Evolutionary conservation across 2,888 invertebrate species (phyloP).

Genomic region (Oscheius onirici): DNA sequence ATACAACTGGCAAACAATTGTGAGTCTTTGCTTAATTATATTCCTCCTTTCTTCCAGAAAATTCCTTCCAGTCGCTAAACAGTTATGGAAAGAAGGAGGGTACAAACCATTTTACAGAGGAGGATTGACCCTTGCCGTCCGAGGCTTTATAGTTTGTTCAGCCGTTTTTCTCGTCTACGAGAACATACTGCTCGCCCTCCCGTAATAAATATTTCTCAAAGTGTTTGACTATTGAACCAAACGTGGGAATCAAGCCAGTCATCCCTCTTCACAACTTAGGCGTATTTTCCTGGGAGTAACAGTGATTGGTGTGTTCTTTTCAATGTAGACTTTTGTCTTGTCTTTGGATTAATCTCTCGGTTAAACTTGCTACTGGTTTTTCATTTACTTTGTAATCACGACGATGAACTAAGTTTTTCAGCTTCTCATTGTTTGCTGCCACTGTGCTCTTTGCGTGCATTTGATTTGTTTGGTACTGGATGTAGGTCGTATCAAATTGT

Average conservation of each 20-base stretch:
- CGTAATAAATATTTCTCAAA: too few species aligned
- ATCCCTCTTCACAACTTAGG: not conserved
- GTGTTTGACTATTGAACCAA: too few species aligned
- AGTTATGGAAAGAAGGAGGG: conserved; percentile 77
- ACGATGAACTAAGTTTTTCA: too few species aligned
- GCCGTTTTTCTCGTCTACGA: conserved; percentile 77
- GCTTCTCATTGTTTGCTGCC: conserved; percentile 1
- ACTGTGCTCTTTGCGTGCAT: too few species aligned
- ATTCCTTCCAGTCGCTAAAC: conserved; percentile 76
- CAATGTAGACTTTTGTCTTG: not conserved
- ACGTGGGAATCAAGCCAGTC: not conserved
- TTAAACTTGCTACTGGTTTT: not conserved
- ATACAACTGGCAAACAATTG: conserved; percentile 35
- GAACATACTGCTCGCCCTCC: conserved; percentile 27
- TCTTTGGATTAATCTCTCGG: not conserved
- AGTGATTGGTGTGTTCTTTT: not conserved
- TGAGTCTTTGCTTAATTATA: conserved; percentile 3
- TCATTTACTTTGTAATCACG: not conserved
- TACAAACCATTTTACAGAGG: conserved; percentile 78
- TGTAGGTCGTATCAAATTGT: conserved; percentile 25
- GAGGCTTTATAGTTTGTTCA: conserved; percentile 82
- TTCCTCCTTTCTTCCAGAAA: conserved; percentile 37
- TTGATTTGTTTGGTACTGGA: conserved; percentile 32
- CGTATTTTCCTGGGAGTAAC: not conserved
- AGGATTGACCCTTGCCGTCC: conserved; percentile 76